A percentile compares a stretch with the other conserved stretches of the same genome.
Evolutionary conservation across 2,888 invertebrate species (phyloP).

Genomic region (Gandaritis pyraliata): DNA sequence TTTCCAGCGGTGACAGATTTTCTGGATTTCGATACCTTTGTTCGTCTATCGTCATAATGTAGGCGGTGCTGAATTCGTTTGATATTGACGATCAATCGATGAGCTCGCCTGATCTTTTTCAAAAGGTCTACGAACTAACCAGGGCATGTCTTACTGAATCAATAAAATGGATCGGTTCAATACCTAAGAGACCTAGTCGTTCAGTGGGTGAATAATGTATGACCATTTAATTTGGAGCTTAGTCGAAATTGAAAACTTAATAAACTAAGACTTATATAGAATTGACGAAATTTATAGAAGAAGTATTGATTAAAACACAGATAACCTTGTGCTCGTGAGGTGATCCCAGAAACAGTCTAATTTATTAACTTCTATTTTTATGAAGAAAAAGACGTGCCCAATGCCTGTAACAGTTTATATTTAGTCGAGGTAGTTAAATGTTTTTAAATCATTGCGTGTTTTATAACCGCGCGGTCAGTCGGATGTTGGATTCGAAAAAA

Average conservation of each 20-base stretch:
- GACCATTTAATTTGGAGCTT: constrained; percentile 5
- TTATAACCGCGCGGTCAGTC: constrained; percentile 62
- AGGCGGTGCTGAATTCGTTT: constrained; percentile 5
- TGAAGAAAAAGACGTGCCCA: constrained; percentile 66
- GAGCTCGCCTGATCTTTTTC: neutral
- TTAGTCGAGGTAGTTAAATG: constrained; percentile 69
- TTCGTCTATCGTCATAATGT: constrained; percentile 7
- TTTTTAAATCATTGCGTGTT: constrained; percentile 72
- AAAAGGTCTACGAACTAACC: neutral
- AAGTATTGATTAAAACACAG: constrained; percentile 34
- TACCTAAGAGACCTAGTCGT: constrained; percentile 5
- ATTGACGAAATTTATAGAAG: constrained; percentile 13
- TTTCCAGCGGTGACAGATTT: constrained; percentile 20
- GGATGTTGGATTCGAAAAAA: constrained; percentile 52
- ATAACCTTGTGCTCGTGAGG: constrained; percentile 37
- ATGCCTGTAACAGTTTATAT: constrained; percentile 72
- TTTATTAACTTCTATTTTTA: constrained; percentile 71
- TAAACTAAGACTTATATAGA: neutral
- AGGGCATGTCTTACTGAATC: neutral
- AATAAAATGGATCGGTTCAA: neutral
- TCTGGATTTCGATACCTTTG: constrained; percentile 11
- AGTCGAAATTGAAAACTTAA: constrained; percentile 2
- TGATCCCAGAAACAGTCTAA: constrained; percentile 46
- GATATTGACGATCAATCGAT: neutral
- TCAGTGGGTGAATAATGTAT: constrained; percentile 19